A percentile compares a stretch with the other conserved stretches of the same genome.
Conservation (phyloP, 2,113 vertebrate species). For the Entomyzon cyanotis region DNA sequence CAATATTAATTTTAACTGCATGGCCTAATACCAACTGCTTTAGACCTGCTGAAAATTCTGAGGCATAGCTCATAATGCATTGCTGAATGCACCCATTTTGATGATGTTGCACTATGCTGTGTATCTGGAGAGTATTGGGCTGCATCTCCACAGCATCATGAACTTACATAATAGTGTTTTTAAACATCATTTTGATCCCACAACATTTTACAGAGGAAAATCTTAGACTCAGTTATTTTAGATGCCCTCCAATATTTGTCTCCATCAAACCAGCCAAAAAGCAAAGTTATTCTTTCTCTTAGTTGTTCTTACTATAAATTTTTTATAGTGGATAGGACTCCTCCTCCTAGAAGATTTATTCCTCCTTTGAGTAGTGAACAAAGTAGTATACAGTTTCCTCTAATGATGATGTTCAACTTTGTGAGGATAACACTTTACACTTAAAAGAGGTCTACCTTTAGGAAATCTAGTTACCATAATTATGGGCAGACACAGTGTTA, state of each 20-base stretch:
- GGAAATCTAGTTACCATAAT: not conserved
- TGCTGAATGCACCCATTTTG: not conserved
- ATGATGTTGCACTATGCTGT: not conserved
- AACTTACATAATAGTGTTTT: not conserved
- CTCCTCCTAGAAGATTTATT: not conserved
- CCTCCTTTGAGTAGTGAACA: not conserved
- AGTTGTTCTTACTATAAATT: not conserved
- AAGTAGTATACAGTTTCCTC: not conserved
- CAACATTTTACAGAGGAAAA: not conserved
- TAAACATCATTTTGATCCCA: not conserved
- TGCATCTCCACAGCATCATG: not conserved
- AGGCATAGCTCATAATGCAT: not conserved
- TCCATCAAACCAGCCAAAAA: not conserved
- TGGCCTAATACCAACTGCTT: not conserved
- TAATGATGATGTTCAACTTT: not conserved
- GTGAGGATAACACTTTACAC: not conserved
- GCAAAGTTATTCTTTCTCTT: not conserved
- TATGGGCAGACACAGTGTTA: not conserved
- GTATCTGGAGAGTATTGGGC: not conserved
- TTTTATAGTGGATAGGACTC: not conserved
- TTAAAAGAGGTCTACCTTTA: not conserved
- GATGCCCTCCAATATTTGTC: not conserved
- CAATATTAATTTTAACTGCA: not conserved
- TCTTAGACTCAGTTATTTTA: not conserved
- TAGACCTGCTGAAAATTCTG: not conserved